Base-by-base conservation (phyloP, 2,113 vertebrate genomes). In the Prunella himalayana region DNA sequence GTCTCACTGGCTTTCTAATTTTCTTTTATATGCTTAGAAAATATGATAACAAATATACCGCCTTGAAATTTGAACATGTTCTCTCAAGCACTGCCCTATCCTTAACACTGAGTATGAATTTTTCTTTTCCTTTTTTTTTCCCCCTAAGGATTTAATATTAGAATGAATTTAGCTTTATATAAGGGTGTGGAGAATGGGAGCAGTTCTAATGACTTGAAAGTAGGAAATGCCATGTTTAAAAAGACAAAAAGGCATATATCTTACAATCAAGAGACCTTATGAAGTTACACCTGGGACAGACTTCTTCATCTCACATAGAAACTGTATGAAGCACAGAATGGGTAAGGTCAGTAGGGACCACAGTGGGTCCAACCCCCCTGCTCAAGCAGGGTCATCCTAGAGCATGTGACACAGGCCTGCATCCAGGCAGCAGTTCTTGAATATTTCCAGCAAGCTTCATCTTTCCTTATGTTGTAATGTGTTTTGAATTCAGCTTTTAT, bases 41-140 rank as follows among this genome's bases (percentile, higher is more conserved):
- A 69, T 39, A 50, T 8, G 9, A 8, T 47, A 59, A n/a, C 5
- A 53, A 85, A 82, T 66, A 56, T 1, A 33, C 10, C 5, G 3
- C 64, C 35, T 77, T 86, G 30, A 79, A 25, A 70, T 59, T 27
- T 61, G 35, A 24, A 69, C 5, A 11, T 1, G 1, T 21, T 65
- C 23, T 79, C 50, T 89, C 35, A 54, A 42, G 13, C 6, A 25
- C 0, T 93, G 24, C 57, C 42, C 25, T 12, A 21, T 49, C 27
- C 25, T 75, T 76, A 69, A 59, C 8, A 44, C 3, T 77, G 33
- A 73, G 39, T 2, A 2, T n/a, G 6, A 41, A 8, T 75, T 75
- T 77, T 86, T 54, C 0, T 61, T 73, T 21, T 0, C 1, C 24
- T 60, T 21, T 7, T 35, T 56, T 39, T n/a, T 12, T 2, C 1